Base-by-base conservation (phyloP, 2,888 invertebrate genomes). In the Cataglyphis rosenhaueri region DNA sequence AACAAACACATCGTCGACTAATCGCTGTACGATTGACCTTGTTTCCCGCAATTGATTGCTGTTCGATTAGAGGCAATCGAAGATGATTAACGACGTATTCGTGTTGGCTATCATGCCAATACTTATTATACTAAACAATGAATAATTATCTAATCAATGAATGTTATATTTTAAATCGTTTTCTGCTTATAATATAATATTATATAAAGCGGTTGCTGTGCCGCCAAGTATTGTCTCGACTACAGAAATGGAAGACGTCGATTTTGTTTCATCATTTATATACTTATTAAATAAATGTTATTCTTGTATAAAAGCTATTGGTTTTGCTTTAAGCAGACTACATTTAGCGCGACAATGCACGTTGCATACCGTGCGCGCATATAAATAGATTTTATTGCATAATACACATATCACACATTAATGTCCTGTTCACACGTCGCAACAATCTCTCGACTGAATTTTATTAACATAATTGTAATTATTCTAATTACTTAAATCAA, bases 321-420 rank as follows among this genome's bases (percentile, higher is more conserved):
- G 9, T n/a, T 52, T 52, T 21, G 68, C 62, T 66, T 48, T 35
- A 25, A 18, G 32, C 35, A 70, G 74, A 62, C 35, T 44, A 86
- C 52, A 79, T 59, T 75, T 62, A 84, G 66, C 71, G 85, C 88
- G 85, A 85, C 81, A 83, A 89, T 88, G 86, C 86, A 88, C 87
- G 82, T 88, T 84, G 88, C 90, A 90, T 71, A 71, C 87, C 83
- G 85, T 87, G 87, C 84, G 83, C 86, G 86, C 86, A 88, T 89
- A 91, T 86, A 88, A 89, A 91, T 91, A 87, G 91, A 71, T 82
- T 92, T 94, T 94, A 94, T 94, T 94, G 94, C 94, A 94, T 94
- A 93, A 93, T 94, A 94, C 93, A 94, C 94, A 93, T 91, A 93
- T 93, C 84, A 91, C 92, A 91, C 92, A 91, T 89, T 82, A 38